Evolutionary conservation across 2,888 invertebrate species (phyloP), one percentile per base, ranked within the genome.

Genomic region (Leptopilina drosophilae): DNA sequence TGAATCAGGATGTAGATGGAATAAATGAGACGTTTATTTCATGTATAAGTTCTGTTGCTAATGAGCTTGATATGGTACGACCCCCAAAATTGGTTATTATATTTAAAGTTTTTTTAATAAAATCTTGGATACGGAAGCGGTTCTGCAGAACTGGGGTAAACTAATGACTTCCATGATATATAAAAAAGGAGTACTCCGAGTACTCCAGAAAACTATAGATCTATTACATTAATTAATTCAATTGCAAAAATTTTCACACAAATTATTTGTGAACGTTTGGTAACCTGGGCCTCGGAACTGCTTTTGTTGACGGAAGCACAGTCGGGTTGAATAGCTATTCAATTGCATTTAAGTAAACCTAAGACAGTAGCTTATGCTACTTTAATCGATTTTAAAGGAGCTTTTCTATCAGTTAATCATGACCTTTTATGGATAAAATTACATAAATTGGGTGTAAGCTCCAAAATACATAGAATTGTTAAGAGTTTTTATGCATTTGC

Each of bases 341-440:
- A 59, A n/a, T n/a, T 59, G 2, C 59, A n/a, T 59, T n/a, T 59
- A 59, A 26, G 26, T n/a, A 6, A n/a, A n/a, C 6, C 6, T 5
- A 14, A 15, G 2, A 15, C 14, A n/a, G 26, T n/a, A 7, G 59
- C n/a, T 5, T 14, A 0, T 15, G 6, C 15, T 5, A n/a, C n/a
- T 15, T 26, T 26, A 15, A 59, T 59, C 5, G 59, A 59, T 59
- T 59, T 59, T 59, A n/a, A 14, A 59, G 59, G 59, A n/a, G 59
- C 59, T 15, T 59, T 59, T 15, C 59, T 15, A n/a, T 59, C 59
- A n/a, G 59, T 59, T 15, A 59, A 59, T 59, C 59, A 59, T n/a
- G 15, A 59, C 59, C 59, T 59, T 59, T n/a, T 59, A 59, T 59
- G 59, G 59, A 59, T 59, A 5, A 59, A 59, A 59, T 15, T 59